Evolutionary conservation across 2,797 vertebrate genomes (phyloP).

Genomic region (Apodemus agrarius): DNA sequence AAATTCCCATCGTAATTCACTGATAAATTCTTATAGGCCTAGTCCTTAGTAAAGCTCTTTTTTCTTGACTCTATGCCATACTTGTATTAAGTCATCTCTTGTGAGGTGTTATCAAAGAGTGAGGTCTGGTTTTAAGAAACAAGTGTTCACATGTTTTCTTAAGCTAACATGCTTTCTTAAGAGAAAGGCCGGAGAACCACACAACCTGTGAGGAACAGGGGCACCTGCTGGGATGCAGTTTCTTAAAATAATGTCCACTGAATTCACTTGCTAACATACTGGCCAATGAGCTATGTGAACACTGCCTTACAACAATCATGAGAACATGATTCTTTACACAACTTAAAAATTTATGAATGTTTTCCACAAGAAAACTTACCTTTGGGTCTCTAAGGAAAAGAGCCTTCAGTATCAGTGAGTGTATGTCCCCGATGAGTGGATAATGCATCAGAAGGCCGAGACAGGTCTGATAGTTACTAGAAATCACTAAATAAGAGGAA

Average conservation of each 20-base stretch:
- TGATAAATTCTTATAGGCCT: conserved; percentile 21
- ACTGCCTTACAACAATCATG: conserved; percentile 53
- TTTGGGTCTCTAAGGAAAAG: conserved; percentile 99
- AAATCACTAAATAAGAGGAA: conserved; percentile 92
- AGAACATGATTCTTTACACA: conserved; percentile 18
- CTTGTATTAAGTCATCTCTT: background rate
- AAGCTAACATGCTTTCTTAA: too few species aligned
- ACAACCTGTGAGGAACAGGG: background rate
- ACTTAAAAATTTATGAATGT: background rate
- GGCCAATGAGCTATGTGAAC: conserved; percentile 22
- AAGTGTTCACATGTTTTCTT: background rate
- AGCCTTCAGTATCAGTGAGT: conserved; percentile 96
- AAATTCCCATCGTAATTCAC: background rate
- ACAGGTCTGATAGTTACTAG: conserved; percentile 99
- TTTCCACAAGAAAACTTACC: conserved; percentile 88
- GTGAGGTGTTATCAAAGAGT: background rate
- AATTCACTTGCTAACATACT: background rate
- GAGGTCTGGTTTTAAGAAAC: background rate
- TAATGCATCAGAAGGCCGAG: conserved; percentile 99
- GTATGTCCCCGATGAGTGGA: conserved; percentile 96
- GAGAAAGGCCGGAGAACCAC: background rate
- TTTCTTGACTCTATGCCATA: conserved; percentile 35
- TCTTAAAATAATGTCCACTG: background rate
- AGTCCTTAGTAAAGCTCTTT: conserved; percentile 25
- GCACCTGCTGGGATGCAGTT: background rate